phyloP scores from a whole-genome alignment of 2,113 vertebrate genomes.

The Sinocyclocheilus rhinocerous region DNA sequence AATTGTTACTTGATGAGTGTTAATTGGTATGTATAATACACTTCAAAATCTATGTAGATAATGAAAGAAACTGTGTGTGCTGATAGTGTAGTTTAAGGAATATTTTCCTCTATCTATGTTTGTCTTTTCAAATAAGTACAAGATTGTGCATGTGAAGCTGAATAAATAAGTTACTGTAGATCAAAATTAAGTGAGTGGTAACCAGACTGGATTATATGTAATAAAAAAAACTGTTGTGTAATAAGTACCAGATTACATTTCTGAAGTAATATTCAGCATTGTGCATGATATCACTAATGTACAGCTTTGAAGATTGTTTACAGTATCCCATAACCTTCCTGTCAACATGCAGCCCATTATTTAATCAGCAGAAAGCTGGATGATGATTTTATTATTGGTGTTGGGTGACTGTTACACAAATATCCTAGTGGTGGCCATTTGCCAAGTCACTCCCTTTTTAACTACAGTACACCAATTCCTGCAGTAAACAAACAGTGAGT shows the following conservation, averaged over 20 bases:
- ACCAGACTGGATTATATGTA: neutral
- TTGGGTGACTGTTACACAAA: conserved; percentile 16
- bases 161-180: neutral
- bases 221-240: neutral
- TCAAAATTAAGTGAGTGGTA: neutral
- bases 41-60: neutral
- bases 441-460: conserved; percentile 24
- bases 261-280: neutral
- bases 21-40: neutral
- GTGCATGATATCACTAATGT: conserved; percentile 10
- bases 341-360: conserved; percentile 31
- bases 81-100: neutral
- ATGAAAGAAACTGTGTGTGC: neutral
- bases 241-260: conserved; percentile 8
- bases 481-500: conserved; percentile 41
- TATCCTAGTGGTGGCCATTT: conserved; percentile 7
- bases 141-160: neutral
- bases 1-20: neutral
- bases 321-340: conserved; percentile 32
- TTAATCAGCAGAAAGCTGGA: conserved; percentile 29
- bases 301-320: conserved; percentile 2
- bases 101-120: neutral
- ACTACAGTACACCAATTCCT: neutral
- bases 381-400: conserved; percentile 28
- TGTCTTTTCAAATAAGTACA: neutral